Evolutionary conservation across 2,797 vertebrate genomes (phyloP), one percentile per base, ranked within the genome.

Genomic region (Yasuhikotakia modesta): DNA sequence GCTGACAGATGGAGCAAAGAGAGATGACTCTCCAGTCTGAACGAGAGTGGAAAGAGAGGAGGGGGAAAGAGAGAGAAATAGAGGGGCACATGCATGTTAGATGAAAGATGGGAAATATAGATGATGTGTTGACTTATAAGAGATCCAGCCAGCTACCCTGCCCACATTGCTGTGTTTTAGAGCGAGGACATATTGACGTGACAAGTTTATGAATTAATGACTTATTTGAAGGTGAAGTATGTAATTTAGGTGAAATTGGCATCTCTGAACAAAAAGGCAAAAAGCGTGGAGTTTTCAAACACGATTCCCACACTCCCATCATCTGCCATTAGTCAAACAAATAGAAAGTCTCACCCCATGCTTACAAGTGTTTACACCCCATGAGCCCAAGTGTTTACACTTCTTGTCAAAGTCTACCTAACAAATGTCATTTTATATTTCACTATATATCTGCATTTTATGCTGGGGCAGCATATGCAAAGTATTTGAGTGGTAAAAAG

Each of bases 1-100:
- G 77, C 77, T 66, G 79, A 80, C 82, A 84, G 79, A 85, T 81
- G 77, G 82, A 84, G 50, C 70, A 65, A 76, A 68, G 61, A 53
- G 75, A 68, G 74, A 45, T 70, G 70, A 60, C 14, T 66, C 27
- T 70, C 46, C 55, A 57, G 55, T 53, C 65, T 69, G 76, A 73
- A 53, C 64, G 50, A 67, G 48, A 22, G 43, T 45, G 43, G 48
- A n/a, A 52, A 48, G 24, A 16, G 63, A 27, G 55, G 65, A 46
- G 12, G 71, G 52, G 32, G 55, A 53, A 43, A 45, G 66, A 70
- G 19, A 16, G 8, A 57, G 21, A 71, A 53, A 66, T 21, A 46
- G 32, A 43, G 64, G 70, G 76, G 65, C 17, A 66, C 30, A 61
- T 21, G 79, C 39, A 65, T 24, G 70, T 63, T 48, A 58, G 60